Base-by-base conservation (phyloP, 2,797 vertebrate species). In the Siniperca scherzeri region DNA sequence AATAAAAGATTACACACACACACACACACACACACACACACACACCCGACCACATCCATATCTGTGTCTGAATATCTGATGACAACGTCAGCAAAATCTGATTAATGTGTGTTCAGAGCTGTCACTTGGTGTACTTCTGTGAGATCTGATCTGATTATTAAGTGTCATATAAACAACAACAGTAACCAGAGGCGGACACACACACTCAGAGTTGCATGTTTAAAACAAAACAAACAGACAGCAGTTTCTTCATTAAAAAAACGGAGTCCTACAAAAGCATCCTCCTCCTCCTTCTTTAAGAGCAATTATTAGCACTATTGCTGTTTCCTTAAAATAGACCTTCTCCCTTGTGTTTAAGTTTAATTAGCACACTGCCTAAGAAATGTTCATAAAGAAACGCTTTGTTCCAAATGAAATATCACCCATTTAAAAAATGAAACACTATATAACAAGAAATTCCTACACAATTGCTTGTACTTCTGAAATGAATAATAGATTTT, bases 321-420 rank as follows among this genome's bases (percentile, higher is more conserved):
- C 55, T 19, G 62, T 84, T 48, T 50, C 56, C 82, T 87, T 75
- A 78, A 92, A 93, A 93, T 93, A 93, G 92, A 88, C 44, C 3
- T 14, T 27, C 56, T 94, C 94, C 91, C 91, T 72, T 46, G 91
- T 81, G 92, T 86, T 89, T 81, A 62, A 61, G 68, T 85, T 86
- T 91, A 94, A 93, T 94, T 94, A 93, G 92, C 90, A 86, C 86
- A 77, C 76, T 53, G 68, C 65, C 78, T 79, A 62, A 80, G 46
- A 90, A 87, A 74, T 21, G 11, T 27, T 48, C 0, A 42, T 60
- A 73, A 69, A 65, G 46, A 78, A 80, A 53, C 0, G 6, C 53
- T 80, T 84, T 82, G 80, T 66, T 85, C 81, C 74, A 62, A 77
- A 84, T 80, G 2, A 77, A 84, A 86, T 50, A 84, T 80, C 61